Conservation (phyloP, 92 coral and sea anemone species). For the Parazoanthus atlanticus region DNA sequence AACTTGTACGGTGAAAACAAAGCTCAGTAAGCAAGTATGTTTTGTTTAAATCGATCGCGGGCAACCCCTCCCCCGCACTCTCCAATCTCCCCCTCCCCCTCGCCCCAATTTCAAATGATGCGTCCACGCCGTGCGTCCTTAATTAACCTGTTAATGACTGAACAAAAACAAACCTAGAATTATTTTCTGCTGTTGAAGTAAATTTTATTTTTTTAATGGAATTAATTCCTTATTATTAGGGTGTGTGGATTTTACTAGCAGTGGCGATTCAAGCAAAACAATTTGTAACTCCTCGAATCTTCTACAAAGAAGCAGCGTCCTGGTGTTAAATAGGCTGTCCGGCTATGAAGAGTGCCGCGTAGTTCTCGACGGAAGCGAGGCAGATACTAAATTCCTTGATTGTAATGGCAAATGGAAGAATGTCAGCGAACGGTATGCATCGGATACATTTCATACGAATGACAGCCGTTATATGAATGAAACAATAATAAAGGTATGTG, state of each 20-base stretch:
- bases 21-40: no score
- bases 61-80: no score
- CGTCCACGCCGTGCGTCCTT: no score
- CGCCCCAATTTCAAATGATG: no score
- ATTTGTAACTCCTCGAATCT: background rate
- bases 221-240: background rate
- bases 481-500: background rate
- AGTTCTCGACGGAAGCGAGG: background rate
- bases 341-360: background rate
- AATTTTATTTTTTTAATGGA: no score
- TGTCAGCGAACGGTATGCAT: background rate
- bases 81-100: no score
- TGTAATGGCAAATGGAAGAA: slow-evolving; percentile 2
- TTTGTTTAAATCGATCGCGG: no score
- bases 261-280: background rate
- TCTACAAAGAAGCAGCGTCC: background rate
- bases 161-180: no score
- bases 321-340: background rate
- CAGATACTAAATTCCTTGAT: slow-evolving; percentile 3
- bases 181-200: no score
- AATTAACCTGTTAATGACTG: no score
- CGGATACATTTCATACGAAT: background rate
- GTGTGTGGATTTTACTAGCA: background rate
- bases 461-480: background rate
- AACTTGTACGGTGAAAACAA: no score